Evolutionary conservation across 2,113 vertebrate species (phyloP).

Genomic region (Sciurus niger): DNA sequence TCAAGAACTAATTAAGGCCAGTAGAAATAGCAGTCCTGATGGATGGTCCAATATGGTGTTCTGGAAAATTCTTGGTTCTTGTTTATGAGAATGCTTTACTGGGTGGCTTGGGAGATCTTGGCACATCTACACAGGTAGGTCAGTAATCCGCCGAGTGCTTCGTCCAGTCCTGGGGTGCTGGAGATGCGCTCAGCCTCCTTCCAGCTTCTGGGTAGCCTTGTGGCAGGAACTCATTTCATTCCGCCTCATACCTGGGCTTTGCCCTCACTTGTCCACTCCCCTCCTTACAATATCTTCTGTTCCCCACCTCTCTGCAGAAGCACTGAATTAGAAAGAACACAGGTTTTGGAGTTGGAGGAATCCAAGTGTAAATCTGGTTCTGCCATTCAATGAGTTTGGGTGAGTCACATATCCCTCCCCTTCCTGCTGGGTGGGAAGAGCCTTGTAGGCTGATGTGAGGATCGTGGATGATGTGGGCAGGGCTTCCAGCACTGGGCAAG

Average conservation of each 20-base stretch:
- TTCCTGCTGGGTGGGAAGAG: not conserved
- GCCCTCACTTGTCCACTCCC: not conserved
- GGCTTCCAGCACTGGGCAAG: not conserved
- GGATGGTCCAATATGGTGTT: not conserved
- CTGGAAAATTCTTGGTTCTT: constrained; percentile 11
- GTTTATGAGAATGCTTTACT: not conserved
- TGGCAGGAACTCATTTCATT: not conserved
- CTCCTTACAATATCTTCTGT: not conserved
- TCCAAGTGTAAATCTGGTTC: no score
- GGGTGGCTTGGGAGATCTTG: not conserved
- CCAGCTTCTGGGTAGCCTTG: no score
- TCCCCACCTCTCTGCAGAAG: not conserved
- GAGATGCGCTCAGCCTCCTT: not conserved
- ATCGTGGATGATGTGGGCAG: not conserved
- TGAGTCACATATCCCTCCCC: rapidly evolving
- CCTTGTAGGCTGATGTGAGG: not conserved
- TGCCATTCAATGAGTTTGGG: not conserved
- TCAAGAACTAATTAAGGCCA: not conserved
- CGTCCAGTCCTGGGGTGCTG: not conserved
- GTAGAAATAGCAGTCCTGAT: not conserved
- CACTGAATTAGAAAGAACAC: not conserved
- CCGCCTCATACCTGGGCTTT: not conserved
- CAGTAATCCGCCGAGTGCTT: not conserved
- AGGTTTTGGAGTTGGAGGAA: no score
- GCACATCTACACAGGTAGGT: not conserved